A percentile compares a stretch with the other conserved stretches of the same genome.
Conservation (phyloP, 2,888 invertebrate genomes). For the Dicyrtoma fusca region DNA sequence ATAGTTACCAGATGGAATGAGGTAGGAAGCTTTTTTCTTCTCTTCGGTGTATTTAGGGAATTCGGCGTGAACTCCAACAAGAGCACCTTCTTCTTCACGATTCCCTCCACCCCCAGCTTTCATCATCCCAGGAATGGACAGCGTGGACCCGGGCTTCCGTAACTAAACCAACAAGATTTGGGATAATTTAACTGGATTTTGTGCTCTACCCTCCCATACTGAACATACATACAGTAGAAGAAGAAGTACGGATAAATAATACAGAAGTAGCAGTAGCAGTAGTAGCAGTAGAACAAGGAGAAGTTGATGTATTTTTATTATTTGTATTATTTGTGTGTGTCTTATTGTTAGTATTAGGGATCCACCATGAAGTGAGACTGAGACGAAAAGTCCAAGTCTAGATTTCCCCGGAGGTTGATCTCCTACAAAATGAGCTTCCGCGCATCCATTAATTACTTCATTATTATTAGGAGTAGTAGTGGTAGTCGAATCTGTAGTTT, state of each 20-base stretch:
- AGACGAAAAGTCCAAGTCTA: too few relatives aligned
- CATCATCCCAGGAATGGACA: conserved; percentile 94
- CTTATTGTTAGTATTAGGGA: too few relatives aligned
- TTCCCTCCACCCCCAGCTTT: conserved; percentile 64
- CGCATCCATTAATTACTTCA: too few relatives aligned
- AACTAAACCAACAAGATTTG: conserved; percentile 67
- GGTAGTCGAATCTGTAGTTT: too few relatives aligned
- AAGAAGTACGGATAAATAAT: too few relatives aligned
- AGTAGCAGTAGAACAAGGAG: neutral
- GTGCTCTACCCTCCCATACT: neutral
- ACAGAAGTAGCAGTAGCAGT: neutral
- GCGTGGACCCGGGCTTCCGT: conserved; percentile 95
- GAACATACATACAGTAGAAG: neutral
- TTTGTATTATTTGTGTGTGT: too few relatives aligned
- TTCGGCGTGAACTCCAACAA: conserved; percentile 87
- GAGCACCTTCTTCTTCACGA: conserved; percentile 81
- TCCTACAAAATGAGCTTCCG: too few relatives aligned
- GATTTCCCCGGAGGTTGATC: too few relatives aligned
- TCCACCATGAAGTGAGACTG: too few relatives aligned
- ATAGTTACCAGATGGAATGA: conserved; percentile 41
- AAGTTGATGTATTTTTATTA: too few relatives aligned
- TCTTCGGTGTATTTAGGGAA: conserved; percentile 90
- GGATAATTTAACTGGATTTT: neutral
- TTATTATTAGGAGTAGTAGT: too few relatives aligned
- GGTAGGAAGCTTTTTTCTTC: conserved; percentile 57